Evolutionary conservation across 2,888 invertebrate species (phyloP).

Genomic region (Sphaerophoria rueppellii): DNA sequence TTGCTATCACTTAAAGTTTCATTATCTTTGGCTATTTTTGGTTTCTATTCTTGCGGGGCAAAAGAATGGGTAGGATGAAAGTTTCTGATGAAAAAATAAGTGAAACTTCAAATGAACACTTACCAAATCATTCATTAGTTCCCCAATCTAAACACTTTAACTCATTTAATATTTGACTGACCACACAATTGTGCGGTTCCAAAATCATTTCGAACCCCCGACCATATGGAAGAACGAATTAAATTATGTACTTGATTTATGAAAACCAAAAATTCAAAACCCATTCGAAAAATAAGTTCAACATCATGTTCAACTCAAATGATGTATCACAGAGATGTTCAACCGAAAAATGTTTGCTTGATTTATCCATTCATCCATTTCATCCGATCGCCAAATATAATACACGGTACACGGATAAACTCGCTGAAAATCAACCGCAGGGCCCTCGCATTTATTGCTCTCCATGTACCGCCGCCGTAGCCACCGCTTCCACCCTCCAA

Average conservation of each 20-base stretch:
- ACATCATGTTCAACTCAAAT: slow-evolving; percentile 48
- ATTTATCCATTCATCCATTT: slow-evolving; percentile 56
- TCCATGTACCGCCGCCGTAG: background rate
- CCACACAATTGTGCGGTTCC: no score
- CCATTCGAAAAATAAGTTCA: slow-evolving; percentile 14
- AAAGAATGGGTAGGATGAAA: no score
- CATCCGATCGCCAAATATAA: slow-evolving; percentile 45
- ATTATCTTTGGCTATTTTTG: no score
- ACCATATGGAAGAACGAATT: slow-evolving; percentile 8
- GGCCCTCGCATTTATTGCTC: slow-evolving; percentile 1
- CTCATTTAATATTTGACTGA: no score
- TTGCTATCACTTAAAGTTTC: no score
- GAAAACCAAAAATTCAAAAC: slow-evolving; percentile 28
- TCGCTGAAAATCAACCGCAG: slow-evolving; percentile 16
- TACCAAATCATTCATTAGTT: no score
- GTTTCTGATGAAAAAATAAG: no score
- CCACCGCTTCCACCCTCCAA: background rate
- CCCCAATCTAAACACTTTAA: no score
- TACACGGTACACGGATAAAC: background rate
- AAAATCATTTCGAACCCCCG: no score
- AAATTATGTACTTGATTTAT: slow-evolving; percentile 40
- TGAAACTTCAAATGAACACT: no score
- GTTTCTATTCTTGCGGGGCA: no score
- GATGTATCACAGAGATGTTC: slow-evolving; percentile 44
- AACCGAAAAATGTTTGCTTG: slow-evolving; percentile 39